Percentiles rank a stretch among this genome's conserved stretches.
Conservation (phyloP, 2,888 invertebrate genomes). For the Drosophila subsilvestris region DNA sequence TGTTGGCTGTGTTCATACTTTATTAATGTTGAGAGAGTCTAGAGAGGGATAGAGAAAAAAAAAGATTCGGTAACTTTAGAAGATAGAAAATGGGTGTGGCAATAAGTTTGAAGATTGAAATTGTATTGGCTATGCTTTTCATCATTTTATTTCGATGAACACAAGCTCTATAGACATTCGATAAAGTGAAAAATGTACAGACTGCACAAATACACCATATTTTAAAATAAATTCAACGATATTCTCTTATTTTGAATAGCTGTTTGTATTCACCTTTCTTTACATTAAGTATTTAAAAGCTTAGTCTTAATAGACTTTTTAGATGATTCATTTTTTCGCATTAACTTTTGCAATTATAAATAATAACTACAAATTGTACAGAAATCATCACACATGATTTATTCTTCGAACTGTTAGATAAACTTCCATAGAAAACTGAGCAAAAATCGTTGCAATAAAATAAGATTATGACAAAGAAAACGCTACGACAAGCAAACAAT, state of each 20-base stretch:
- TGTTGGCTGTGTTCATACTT: not conserved
- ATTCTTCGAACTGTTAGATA: slow-evolving; percentile 1
- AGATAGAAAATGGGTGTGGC: too few species aligned
- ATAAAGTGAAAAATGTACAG: too few species aligned
- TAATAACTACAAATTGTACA: not conserved
- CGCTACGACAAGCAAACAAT: not conserved
- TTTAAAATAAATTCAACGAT: too few species aligned
- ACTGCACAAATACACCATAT: too few species aligned
- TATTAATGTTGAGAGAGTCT: not conserved
- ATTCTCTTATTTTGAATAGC: too few species aligned
- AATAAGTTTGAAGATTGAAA: not conserved
- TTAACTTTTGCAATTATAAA: not conserved
- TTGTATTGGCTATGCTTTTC: not conserved
- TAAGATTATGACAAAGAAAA: not conserved
- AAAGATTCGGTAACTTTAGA: not conserved
- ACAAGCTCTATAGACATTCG: too few species aligned
- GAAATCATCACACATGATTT: slow-evolving; percentile 3
- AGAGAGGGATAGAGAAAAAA: not conserved
- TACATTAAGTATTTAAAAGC: not conserved
- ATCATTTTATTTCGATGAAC: not conserved
- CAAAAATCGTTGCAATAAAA: not conserved
- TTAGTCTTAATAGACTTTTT: not conserved
- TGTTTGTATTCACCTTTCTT: too few species aligned
- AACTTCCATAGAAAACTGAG: not conserved
- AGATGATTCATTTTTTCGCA: not conserved